Evolutionary conservation across 2,113 vertebrate species (phyloP), one percentile per base, ranked within the genome.

Genomic region (Corythoichthys haematopterus): DNA sequence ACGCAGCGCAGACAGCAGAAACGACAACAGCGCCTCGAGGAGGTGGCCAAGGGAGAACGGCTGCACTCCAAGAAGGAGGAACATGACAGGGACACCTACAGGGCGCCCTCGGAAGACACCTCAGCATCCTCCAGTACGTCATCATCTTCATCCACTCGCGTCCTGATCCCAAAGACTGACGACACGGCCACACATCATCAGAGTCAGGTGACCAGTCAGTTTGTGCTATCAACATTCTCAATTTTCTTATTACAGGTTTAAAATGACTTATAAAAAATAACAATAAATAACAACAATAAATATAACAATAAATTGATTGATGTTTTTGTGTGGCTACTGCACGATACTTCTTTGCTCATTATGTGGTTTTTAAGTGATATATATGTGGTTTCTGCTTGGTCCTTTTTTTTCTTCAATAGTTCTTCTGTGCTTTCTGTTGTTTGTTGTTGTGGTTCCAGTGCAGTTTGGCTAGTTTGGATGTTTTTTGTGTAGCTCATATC

Each of bases 1-100:
- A 93, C 94, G 38, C 97, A 95, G 75, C 94, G 90, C 53, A 59
- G 92, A 0, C 94, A 94, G 78, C 92, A 75, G 66, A 84, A 65
- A 70, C 91, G 79, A 53, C 93, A 85, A 79, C 87, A 65, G 72
- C 88, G 80, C 2, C 78, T 81, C 75, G 91, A 77, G 61, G 82
- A 90, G 63, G 86, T 80, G 2, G 52, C 57, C 52, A 61, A 36
- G n/a, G 83, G 64, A 51, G 79, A 77, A 6, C 65, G 84, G 2
- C 77, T 82, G 70, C 76, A 77, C 0, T 61, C 82, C 51, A 62
- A 83, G 1, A 75, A 78, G 40, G 72, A 81, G 65, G 71, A 83
- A 69, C 33, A 63, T 13, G 48, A 63, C 20, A 68, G 62, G 16
- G 51, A 11, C 0, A 50, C 52, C 2, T 76, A 66, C 43, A 68